Evolutionary conservation across 2,888 invertebrate genomes (phyloP), one percentile per base, ranked within the genome.

Genomic region (Drosophila nr. fundita): DNA sequence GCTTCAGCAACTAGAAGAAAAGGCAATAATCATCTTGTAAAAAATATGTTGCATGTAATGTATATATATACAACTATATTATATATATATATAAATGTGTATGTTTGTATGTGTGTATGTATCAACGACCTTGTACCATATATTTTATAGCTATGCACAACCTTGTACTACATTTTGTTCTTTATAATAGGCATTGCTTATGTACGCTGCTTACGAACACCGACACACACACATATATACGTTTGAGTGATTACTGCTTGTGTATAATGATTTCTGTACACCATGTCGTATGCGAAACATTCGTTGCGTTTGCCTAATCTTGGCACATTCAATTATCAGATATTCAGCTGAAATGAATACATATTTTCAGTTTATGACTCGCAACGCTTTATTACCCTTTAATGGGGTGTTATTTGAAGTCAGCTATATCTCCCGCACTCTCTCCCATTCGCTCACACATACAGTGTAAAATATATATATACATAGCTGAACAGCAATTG

Each of bases 401-500:
- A 49, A 40, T 34, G 38, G 27, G 18, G n/a, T 24, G 13, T 5
- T 30, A 15, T 45, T 15, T 63, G 50, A n/a, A 38, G n/a, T 52
- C 13, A 4, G 11, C 36, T 64, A 48, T 65, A 36, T 60, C 24
- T 53, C 3, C 32, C 18, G 32, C 15, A 8, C 24, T 24, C 36
- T 21, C 29, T 6, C 42, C 18, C 32, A 4, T 13, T 30, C 24
- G 11, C 38, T 18, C 53, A 24, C 13, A 24, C 40, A 21, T 15
- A 48, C 40, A 52, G 21, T 45, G 15, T 24, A 45, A 15, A 45
- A 45, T 21, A 45, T 18, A 34, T 13, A 10, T 18, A 49, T 18
- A 66, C 54, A n/a, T 27, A 38, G 42, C 53, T 67, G 53, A 59
- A 60, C 60, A 77, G 80, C 77, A 87, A 89, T 89, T 85, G 82